A percentile compares a stretch with the other conserved stretches of the same genome.
Conservation (phyloP, 2,888 invertebrate species). For the Rhodophaea formosa region DNA sequence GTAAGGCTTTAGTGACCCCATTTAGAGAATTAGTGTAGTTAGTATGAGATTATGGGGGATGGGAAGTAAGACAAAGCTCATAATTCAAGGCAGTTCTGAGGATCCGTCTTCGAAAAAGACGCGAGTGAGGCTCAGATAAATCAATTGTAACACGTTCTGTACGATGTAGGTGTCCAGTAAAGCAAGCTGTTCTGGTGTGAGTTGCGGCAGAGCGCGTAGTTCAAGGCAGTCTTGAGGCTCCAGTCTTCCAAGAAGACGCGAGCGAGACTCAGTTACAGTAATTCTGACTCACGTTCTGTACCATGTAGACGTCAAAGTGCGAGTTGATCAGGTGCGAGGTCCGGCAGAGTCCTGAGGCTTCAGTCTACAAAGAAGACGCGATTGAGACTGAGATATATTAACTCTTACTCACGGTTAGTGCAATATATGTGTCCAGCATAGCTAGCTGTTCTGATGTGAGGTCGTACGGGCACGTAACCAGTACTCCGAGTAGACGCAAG, state of each 20-base stretch:
- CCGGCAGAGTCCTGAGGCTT: slow-evolving; percentile 82
- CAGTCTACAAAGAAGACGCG: too few species aligned
- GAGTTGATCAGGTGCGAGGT: slow-evolving; percentile 80
- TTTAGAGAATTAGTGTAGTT: too few species aligned
- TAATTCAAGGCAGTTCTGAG: slow-evolving; percentile 81
- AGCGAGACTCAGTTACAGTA: too few species aligned
- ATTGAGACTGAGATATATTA: too few species aligned
- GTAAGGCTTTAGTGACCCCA: too few species aligned
- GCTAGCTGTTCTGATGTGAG: slow-evolving; percentile 78
- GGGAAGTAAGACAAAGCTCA: too few species aligned
- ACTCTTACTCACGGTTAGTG: too few species aligned
- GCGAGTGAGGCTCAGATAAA: slow-evolving; percentile 85
- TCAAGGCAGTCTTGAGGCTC: slow-evolving; percentile 81
- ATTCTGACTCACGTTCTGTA: too few species aligned
- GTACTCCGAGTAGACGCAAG: too few species aligned
- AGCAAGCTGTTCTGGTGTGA: slow-evolving; percentile 71
- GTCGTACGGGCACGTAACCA: slow-evolving; percentile 82
- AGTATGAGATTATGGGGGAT: too few species aligned
- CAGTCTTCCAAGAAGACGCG: slow-evolving; percentile 82
- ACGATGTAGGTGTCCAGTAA: slow-evolving; percentile 86
- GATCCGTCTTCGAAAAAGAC: too few species aligned
- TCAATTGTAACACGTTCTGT: too few species aligned
- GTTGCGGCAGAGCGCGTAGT: slow-evolving; percentile 83
- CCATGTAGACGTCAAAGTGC: slow-evolving; percentile 84
- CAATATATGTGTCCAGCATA: slow-evolving; percentile 85